Conservation (phyloP, 2,113 vertebrate genomes). For the Prunella himalayana region DNA sequence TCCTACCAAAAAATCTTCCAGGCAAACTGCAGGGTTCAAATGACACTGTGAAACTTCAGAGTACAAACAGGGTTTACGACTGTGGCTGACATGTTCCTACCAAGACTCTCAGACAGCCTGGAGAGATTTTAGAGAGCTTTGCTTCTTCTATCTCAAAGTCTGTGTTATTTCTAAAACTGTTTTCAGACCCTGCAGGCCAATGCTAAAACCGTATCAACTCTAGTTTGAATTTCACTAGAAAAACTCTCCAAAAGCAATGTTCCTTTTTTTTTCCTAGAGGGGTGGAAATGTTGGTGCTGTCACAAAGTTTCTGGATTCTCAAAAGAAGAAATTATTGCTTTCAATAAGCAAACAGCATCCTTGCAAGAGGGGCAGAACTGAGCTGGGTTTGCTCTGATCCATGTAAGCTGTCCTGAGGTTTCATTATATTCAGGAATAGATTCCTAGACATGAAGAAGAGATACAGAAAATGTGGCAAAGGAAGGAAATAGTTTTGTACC, state of each 20-base stretch:
- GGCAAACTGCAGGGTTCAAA: neutral
- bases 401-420: neutral
- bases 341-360: neutral
- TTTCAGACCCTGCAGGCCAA: neutral
- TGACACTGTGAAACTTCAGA: neutral
- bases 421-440: neutral
- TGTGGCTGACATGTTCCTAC: neutral
- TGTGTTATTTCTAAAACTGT: neutral
- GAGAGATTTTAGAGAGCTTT: neutral
- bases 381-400: neutral
- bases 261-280: neutral
- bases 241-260: neutral
- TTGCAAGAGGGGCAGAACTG: neutral
- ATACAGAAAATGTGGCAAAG: neutral
- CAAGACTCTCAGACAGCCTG: neutral
- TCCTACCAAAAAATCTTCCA: neutral
- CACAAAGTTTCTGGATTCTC: neutral
- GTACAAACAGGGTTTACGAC: rapidly evolving
- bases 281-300: neutral
- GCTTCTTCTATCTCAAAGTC: neutral
- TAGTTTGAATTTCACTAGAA: neutral
- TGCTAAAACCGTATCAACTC: neutral
- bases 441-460: neutral
- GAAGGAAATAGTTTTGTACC: neutral
- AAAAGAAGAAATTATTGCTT: neutral